Evolutionary conservation across 2,113 vertebrate species (phyloP).

Genomic region (Chloroceryle aenea): DNA sequence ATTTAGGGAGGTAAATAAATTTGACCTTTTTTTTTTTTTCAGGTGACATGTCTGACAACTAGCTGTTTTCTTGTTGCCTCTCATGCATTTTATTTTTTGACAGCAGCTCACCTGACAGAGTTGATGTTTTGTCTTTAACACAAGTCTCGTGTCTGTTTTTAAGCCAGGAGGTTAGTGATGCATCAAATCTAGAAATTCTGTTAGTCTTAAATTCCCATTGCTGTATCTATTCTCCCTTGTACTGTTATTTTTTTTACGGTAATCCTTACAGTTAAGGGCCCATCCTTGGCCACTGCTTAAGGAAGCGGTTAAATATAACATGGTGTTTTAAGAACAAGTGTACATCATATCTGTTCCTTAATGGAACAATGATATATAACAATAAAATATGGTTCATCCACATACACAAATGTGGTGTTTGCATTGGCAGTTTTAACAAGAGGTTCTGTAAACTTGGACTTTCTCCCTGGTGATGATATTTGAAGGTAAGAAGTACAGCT

Average conservation of each 20-base stretch:
- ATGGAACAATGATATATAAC: background rate
- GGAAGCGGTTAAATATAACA: background rate
- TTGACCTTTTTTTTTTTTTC: background rate
- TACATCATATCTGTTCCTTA: background rate
- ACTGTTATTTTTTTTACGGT: background rate
- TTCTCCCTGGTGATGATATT: background rate
- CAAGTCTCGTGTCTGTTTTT: background rate
- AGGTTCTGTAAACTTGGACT: background rate
- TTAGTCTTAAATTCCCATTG: background rate
- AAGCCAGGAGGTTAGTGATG: background rate
- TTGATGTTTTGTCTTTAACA: background rate
- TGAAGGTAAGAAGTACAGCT: background rate
- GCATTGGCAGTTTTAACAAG: background rate
- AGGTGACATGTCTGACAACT: background rate
- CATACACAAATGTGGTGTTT: background rate
- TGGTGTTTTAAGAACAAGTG: background rate
- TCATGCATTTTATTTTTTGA: background rate
- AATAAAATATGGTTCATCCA: background rate
- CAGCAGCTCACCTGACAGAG: background rate
- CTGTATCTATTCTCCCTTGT: background rate
- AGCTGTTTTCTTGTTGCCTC: slow-evolving; percentile 4
- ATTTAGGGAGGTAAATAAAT: background rate
- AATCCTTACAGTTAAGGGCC: too few relatives aligned
- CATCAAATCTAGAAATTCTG: background rate
- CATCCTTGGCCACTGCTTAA: background rate